Conservation (phyloP, 2,113 vertebrate species). For the Eira barbara region DNA sequence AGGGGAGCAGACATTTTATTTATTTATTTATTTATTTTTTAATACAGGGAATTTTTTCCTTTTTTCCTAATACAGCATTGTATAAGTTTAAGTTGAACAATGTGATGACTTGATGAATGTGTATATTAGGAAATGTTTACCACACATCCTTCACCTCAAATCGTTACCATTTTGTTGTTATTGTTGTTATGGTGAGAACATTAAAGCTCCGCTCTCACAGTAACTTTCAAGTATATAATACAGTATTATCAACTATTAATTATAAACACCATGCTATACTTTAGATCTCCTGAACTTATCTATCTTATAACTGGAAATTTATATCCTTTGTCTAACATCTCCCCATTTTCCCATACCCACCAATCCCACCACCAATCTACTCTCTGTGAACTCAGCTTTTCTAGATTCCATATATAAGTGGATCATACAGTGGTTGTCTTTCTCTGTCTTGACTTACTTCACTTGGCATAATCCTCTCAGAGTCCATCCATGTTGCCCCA, state of each 20-base stretch:
- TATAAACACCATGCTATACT: not conserved
- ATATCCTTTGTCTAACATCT: not conserved
- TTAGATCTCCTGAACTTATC: not conserved
- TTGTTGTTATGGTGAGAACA: not conserved
- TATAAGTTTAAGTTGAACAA: not conserved
- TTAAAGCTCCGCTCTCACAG: not conserved
- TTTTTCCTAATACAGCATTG: not conserved
- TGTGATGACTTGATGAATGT: not conserved
- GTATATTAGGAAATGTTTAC: not conserved
- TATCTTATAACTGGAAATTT: not conserved
- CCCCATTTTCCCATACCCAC: not conserved
- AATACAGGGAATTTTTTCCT: not conserved
- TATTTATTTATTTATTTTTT: not conserved
- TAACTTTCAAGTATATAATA: not conserved
- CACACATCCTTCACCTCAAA: not conserved
- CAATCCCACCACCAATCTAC: not conserved
- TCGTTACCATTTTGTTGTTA: not conserved
- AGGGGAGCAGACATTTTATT: not conserved
- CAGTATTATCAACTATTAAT: not conserved
- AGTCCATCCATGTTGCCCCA: not conserved
- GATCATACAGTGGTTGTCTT: not conserved
- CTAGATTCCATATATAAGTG: not conserved
- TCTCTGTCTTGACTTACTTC: not conserved
- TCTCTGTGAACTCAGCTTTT: not conserved
- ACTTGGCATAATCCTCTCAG: not conserved